These are phyloP conservation scores for Crotalus viridis DNA, from an alignment of 2,113 vertebrate species.

Conservation along the genomic window DNA sequence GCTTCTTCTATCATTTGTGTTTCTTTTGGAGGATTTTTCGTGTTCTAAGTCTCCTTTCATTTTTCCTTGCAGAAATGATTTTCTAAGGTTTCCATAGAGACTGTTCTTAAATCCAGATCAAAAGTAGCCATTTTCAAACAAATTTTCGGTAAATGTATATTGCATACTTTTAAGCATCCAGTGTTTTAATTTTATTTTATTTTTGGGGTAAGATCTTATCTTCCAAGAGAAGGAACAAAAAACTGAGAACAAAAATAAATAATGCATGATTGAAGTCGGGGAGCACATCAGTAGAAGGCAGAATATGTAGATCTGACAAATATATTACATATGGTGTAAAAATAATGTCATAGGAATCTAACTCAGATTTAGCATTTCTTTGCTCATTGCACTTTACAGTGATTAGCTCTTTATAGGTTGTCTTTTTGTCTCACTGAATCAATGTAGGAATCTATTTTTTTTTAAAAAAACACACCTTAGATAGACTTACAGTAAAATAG, in stretches of 20 bases:
- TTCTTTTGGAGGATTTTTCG: neutral
- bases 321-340: neutral
- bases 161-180: neutral
- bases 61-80: neutral
- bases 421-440: neutral
- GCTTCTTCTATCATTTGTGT: neutral
- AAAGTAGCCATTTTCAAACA: neutral
- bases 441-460: neutral
- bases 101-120: neutral
- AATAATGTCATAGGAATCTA: neutral
- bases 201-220: neutral
- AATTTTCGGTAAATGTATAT: neutral
- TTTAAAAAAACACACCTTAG: too few species aligned
- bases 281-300: neutral
- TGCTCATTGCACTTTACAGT: neutral
- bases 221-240: neutral
- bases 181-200: neutral
- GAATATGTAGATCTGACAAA: neutral
- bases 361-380: neutral
- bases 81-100: conserved; percentile 7
- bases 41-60: neutral
- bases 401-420: neutral
- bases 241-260: neutral
- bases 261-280: neutral
- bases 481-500: neutral